These are phyloP conservation scores for Phoenicopterus ruber DNA, from an alignment of 2,113 vertebrate genomes.

Conservation along the genomic window DNA sequence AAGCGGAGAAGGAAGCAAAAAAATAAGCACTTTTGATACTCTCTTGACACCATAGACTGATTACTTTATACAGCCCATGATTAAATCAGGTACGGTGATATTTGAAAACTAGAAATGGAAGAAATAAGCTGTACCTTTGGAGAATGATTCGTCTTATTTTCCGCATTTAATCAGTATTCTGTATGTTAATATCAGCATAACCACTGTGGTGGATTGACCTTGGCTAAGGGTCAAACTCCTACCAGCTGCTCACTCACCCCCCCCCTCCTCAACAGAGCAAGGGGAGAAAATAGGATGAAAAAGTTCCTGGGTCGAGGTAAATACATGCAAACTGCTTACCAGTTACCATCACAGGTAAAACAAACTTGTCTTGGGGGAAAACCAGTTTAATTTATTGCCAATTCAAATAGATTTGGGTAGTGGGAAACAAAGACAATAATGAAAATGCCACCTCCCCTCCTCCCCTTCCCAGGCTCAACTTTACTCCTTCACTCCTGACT, in stretches of 20 bases:
- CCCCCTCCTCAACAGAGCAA: neutral
- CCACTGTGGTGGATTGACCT: neutral
- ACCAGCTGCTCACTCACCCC: neutral
- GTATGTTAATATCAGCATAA: neutral
- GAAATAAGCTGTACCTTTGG: neutral
- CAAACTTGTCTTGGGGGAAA: neutral
- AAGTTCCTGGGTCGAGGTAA: neutral
- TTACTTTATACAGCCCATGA: neutral
- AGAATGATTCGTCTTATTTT: neutral
- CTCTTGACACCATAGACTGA: neutral
- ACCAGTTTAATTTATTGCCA: neutral
- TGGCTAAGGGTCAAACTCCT: neutral
- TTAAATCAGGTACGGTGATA: neutral
- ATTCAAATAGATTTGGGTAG: neutral
- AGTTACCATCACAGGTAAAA: neutral
- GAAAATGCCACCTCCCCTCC: neutral
- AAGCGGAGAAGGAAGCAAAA: neutral
- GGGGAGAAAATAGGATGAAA: neutral
- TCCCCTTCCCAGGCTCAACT: neutral
- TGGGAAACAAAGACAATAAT: neutral
- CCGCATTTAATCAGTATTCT: neutral
- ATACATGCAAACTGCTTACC: neutral
- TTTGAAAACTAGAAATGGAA: neutral
- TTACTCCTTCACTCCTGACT: accelerated
- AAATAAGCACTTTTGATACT: neutral